Conservation (phyloP, 2,113 vertebrate species). For the Antennarius striatus region DNA sequence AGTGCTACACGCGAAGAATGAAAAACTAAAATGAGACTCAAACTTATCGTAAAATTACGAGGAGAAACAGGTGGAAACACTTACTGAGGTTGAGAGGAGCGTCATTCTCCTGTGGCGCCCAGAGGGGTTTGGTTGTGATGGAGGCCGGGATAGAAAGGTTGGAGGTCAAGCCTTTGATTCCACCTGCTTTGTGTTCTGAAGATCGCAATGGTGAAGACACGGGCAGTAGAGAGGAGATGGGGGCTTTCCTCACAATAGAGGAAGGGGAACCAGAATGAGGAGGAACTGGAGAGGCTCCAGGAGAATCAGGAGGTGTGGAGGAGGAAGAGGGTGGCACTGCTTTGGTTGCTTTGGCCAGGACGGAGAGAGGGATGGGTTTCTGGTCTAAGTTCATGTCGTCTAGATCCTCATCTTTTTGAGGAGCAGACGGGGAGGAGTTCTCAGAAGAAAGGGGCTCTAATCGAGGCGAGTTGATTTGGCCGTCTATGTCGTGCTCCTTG, state of each 20-base stretch:
- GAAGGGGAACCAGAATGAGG: slow-evolving; percentile 79
- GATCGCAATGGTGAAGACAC: slow-evolving; percentile 85
- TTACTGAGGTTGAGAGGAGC: slow-evolving; percentile 96
- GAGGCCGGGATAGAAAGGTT: slow-evolving; percentile 44
- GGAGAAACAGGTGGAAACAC: slow-evolving; percentile 48
- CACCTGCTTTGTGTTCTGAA: slow-evolving; percentile 81
- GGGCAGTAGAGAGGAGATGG: slow-evolving; percentile 82
- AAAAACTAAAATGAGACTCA: not conserved
- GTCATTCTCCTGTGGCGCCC: slow-evolving; percentile 88
- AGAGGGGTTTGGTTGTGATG: slow-evolving; percentile 76
- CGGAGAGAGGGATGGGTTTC: slow-evolving; percentile 64
- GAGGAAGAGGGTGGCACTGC: slow-evolving; percentile 52
- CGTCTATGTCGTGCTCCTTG: slow-evolving; percentile 78
- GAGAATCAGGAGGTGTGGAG: slow-evolving; percentile 59
- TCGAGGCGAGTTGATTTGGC: slow-evolving; percentile 33
- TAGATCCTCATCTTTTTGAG: slow-evolving; percentile 65
- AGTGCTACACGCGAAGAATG: slow-evolving; percentile 78
- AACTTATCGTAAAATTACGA: no score
- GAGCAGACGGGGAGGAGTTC: slow-evolving; percentile 23
- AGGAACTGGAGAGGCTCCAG: slow-evolving; percentile 77
- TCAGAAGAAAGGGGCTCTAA: slow-evolving; percentile 46
- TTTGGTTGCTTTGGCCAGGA: slow-evolving; percentile 63
- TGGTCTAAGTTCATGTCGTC: slow-evolving; percentile 71
- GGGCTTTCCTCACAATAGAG: slow-evolving; percentile 86
- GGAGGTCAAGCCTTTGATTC: slow-evolving; percentile 62